These are phyloP conservation scores for Pempheris klunzingeri DNA, from an alignment of 2,797 vertebrate genomes.

Conservation along the genomic window DNA sequence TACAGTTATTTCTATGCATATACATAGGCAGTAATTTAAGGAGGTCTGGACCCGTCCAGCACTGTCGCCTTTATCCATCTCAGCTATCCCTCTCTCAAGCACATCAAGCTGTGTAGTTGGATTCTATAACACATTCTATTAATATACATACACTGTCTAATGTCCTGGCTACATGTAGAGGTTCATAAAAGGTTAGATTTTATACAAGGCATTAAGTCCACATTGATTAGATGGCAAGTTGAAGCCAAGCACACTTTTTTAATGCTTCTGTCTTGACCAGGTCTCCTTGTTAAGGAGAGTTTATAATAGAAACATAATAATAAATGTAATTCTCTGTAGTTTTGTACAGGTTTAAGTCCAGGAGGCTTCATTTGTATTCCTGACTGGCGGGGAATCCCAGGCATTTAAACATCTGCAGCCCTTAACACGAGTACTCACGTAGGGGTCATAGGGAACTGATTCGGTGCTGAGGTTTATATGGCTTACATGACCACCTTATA, in stretches of 20 bases:
- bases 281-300: background rate
- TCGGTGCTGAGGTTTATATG: background rate
- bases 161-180: background rate
- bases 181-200: background rate
- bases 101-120: background rate
- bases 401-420: background rate
- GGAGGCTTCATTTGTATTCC: background rate
- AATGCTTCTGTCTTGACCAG: background rate
- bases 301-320: background rate
- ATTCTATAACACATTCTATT: slow-evolving; percentile 22
- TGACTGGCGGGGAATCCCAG: background rate
- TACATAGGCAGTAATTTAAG: no score
- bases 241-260: background rate
- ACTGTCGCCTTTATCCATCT: background rate
- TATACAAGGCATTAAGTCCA: slow-evolving; percentile 3
- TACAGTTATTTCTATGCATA: no score
- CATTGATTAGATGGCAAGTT: background rate
- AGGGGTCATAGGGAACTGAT: background rate
- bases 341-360: no score
- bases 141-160: slow-evolving; percentile 16
- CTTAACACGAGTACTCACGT: background rate
- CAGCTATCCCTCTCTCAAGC: background rate
- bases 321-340: no score
- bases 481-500: background rate
- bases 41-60: background rate